Percentiles rank a stretch among this genome's conserved stretches.
Conservation (phyloP, 2,888 invertebrate species). For the Tachystola acroxantha region DNA sequence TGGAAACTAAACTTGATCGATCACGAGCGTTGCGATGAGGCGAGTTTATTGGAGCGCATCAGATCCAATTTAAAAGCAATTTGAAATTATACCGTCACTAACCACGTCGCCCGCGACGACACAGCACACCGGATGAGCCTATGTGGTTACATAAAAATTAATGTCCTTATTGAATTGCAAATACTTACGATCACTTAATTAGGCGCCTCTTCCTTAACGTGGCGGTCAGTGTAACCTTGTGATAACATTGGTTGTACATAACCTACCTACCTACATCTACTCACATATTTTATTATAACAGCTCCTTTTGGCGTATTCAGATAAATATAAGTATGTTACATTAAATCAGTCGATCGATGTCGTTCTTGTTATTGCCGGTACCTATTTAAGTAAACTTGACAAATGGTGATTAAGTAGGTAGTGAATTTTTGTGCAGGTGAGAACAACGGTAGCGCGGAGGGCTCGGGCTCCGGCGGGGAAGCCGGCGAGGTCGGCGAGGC, state of each 20-base stretch:
- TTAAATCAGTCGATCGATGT: too few species aligned
- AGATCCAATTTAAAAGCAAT: conserved; percentile 58
- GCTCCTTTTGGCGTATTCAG: too few species aligned
- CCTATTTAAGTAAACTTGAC: too few species aligned
- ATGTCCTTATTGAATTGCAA: conserved; percentile 9
- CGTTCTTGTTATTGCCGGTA: too few species aligned
- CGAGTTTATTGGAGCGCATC: conserved; percentile 51
- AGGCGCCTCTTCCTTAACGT: conserved; percentile 6
- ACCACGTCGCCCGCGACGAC: conserved; percentile 25
- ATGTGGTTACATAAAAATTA: conserved; percentile 5
- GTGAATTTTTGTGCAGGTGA: conserved; percentile 65
- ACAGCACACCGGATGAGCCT: conserved; percentile 5
- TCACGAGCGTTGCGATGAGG: conserved; percentile 23
- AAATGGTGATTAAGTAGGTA: too few species aligned
- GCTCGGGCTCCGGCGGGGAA: conserved; percentile 67
- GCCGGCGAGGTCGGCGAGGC: conserved; percentile 63
- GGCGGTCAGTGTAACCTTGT: neutral
- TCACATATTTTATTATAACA: too few species aligned
- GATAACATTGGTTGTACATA: conserved; percentile 3
- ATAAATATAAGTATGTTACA: too few species aligned
- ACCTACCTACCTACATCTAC: neutral
- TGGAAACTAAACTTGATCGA: conserved; percentile 31
- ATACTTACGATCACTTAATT: conserved; percentile 3
- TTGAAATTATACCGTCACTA: conserved; percentile 48
- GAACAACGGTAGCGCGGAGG: conserved; percentile 72